Base-by-base conservation (phyloP, 2,888 invertebrate genomes). In the Anorthoa munda region DNA sequence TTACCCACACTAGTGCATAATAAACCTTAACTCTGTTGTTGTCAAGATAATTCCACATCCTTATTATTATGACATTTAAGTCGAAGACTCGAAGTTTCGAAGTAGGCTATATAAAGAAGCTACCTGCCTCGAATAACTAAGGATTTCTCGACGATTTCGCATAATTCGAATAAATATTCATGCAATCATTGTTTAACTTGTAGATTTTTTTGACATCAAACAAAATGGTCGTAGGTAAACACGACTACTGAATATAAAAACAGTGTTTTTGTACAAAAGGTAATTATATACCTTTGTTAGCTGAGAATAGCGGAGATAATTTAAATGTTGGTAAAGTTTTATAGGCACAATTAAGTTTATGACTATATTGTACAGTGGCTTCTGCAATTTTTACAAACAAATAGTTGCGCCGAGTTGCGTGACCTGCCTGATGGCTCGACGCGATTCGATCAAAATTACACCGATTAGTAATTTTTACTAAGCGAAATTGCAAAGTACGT, bases 31-130 rank as follows among this genome's bases (percentile, higher is more conserved):
- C 66, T 78, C 60, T 60, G 59, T 69, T 65, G 66, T 77, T 84
- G 61, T 83, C 78, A 61, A 75, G 76, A 79, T 81, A 73, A 85
- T 80, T 81, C 64, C 69, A 80, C 74, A 86, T 86, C 82, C 80
- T 89, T 88, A 88, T 84, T 82, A 75, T 75, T 77, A 77, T 86
- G 78, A 77, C 80, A 82, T 86, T 82, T 84, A 70, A 69, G 51
- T 75, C 18, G 21, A 73, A 71, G 26, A n/a, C 45, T 45, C 21
- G 60, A 15, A 45, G 60, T 59, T 39, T 39, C 39, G 9, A 9
- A 39, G 11, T 51, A 45, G n/a, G 60, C 60, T 66, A 15, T 46
- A 60, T 76, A 67, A 31, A 75, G 65, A 77, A 13, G 61, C 48
- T 75, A 83, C 78, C 73, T 75, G 84, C 71, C 69, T 86, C 71